Percentiles rank a stretch among this genome's conserved stretches.
Evolutionary conservation across 2,113 vertebrate species (phyloP).

Genomic region (Atherinomorus stipes): DNA sequence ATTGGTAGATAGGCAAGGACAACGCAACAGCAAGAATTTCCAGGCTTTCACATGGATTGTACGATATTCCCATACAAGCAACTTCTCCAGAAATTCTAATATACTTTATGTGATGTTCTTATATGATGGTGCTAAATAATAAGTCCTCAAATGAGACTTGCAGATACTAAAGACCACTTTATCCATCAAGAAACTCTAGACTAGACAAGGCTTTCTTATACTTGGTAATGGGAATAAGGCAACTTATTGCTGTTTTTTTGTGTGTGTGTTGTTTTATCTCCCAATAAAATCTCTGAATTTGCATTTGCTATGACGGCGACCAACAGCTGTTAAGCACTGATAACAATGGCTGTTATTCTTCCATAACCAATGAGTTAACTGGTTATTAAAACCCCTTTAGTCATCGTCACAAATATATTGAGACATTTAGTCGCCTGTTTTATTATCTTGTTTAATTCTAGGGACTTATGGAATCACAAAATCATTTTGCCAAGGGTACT

Average conservation of each 20-base stretch:
- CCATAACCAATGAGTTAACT: neutral
- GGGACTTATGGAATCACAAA: no score
- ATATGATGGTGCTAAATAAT: neutral
- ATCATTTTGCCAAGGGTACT: no score
- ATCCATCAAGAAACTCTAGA: neutral
- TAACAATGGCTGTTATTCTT: neutral
- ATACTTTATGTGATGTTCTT: neutral
- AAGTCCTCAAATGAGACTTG: neutral
- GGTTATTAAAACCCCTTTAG: slow-evolving; percentile 2
- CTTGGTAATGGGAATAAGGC: no score
- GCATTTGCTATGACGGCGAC: neutral
- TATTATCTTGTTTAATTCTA: no score
- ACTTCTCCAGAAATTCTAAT: neutral
- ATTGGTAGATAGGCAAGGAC: neutral
- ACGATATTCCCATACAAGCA: no score
- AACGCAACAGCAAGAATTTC: neutral
- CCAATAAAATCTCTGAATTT: no score
- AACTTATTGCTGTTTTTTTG: no score
- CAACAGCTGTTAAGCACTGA: no score
- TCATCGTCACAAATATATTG: neutral
- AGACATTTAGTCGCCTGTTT: no score
- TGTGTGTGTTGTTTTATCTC: no score
- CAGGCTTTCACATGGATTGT: neutral
- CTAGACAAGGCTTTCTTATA: no score
- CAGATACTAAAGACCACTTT: neutral